Evolutionary conservation across 2,797 vertebrate genomes (phyloP).

Genomic region (Crenuchus spilurus): DNA sequence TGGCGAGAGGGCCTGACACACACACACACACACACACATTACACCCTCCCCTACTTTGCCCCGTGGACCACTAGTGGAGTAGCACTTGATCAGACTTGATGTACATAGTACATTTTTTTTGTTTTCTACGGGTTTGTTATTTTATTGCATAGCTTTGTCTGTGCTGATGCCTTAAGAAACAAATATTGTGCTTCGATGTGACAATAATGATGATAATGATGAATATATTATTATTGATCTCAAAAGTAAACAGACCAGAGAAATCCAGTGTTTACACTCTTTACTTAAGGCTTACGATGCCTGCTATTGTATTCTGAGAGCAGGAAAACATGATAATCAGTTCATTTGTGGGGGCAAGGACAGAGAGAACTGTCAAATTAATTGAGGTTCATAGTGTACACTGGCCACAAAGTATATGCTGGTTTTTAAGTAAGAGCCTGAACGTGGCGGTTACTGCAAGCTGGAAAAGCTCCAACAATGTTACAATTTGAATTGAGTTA

Average conservation of each 20-base stretch:
- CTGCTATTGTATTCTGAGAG: not conserved
- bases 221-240: conserved; percentile 39
- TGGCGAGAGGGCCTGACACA: conserved; percentile 52
- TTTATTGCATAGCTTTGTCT: conserved; percentile 70
- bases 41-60: conserved; percentile 38
- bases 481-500: too few relatives aligned
- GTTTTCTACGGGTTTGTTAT: conserved; percentile 73
- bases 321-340: not conserved
- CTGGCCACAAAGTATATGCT: too few relatives aligned
- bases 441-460: not conserved
- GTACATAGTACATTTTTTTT: conserved; percentile 75
- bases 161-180: conserved; percentile 80
- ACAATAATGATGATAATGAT: conserved; percentile 31
- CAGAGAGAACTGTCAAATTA: not conserved
- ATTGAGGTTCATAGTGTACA: not conserved
- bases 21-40: conserved; percentile 29
- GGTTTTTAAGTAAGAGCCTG: too few relatives aligned
- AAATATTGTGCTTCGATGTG: conserved; percentile 49
- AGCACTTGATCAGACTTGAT: conserved; percentile 73
- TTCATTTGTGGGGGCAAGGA: not conserved
- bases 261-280: conserved; percentile 42
- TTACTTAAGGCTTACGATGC: conserved; percentile 34
- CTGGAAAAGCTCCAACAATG: not conserved
- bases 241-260: conserved; percentile 31
- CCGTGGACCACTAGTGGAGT: conserved; percentile 48